phyloP scores from a whole-genome alignment of 2,797 vertebrate genomes.

The Falco rusticolus region DNA sequence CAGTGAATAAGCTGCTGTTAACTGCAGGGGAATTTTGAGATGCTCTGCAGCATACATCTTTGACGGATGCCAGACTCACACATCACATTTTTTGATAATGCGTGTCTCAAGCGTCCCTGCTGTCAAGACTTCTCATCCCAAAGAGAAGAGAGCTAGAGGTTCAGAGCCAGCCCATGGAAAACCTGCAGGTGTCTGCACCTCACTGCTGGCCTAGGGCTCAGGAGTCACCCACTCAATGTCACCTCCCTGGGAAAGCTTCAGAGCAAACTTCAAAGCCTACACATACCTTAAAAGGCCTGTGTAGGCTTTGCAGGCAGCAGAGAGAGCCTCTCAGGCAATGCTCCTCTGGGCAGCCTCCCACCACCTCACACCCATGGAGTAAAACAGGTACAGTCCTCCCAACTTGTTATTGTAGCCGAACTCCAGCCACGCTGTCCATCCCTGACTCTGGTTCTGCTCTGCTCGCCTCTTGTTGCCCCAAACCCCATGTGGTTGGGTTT shows the following conservation, averaged over 20 bases:
- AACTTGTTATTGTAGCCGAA: neutral
- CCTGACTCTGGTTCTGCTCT: neutral
- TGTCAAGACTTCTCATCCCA: neutral
- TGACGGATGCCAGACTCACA: neutral
- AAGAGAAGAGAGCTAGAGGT: neutral
- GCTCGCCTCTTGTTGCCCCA: neutral
- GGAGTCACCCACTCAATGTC: slow-evolving; percentile 32
- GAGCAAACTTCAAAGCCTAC: slow-evolving; percentile 1
- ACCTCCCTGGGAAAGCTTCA: slow-evolving; percentile 3
- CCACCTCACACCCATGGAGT: neutral
- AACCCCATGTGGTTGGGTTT: neutral
- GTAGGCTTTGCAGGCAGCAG: neutral
- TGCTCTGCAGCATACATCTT: neutral
- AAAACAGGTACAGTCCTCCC: neutral
- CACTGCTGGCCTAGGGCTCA: neutral
- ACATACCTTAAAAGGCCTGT: neutral
- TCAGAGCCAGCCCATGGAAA: neutral
- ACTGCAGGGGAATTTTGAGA: neutral
- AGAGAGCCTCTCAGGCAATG: neutral
- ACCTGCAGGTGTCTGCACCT: neutral
- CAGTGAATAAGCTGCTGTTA: neutral
- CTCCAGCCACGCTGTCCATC: neutral
- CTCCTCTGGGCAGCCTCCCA: neutral
- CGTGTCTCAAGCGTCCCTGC: neutral
- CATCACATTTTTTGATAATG: neutral